Conservation (phyloP, 2,113 vertebrate species). For the Archilochus colubris region DNA sequence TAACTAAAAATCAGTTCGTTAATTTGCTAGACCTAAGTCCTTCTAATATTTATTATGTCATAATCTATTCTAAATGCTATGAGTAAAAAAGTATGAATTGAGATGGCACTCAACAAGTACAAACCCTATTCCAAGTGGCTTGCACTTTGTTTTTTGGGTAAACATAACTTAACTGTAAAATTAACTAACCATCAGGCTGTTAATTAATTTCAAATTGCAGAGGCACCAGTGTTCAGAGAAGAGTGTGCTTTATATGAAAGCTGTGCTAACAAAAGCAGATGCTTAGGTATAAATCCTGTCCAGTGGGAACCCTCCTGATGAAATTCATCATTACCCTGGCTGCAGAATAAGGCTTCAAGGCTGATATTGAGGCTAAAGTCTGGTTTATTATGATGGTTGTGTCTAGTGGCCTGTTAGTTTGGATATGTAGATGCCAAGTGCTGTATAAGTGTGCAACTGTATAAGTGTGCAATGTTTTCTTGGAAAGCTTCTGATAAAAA, state of each 20-base stretch:
- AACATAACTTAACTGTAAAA: background rate
- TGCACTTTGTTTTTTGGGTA: background rate
- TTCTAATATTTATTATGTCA: background rate
- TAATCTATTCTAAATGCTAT: background rate
- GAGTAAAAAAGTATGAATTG: background rate
- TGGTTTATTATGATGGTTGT: background rate
- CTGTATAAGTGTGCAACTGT: no score
- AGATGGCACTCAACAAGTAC: background rate
- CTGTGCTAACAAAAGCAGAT: slow-evolving; percentile 18
- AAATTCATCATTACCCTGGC: background rate
- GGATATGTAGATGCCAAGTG: background rate
- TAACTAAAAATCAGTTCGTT: background rate
- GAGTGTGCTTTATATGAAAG: background rate
- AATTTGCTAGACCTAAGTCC: background rate
- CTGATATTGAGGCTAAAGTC: background rate
- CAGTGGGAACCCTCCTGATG: background rate
- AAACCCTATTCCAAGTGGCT: background rate
- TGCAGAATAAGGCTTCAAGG: background rate
- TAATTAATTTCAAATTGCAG: background rate
- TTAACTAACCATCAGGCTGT: background rate
- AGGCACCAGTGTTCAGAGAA: background rate
- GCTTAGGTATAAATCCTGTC: background rate
- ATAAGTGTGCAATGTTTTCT: background rate
- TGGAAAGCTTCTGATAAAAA: background rate
- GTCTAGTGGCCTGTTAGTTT: background rate